Base-by-base conservation (phyloP, 2,113 vertebrate genomes). In the Pogona vitticeps region DNA sequence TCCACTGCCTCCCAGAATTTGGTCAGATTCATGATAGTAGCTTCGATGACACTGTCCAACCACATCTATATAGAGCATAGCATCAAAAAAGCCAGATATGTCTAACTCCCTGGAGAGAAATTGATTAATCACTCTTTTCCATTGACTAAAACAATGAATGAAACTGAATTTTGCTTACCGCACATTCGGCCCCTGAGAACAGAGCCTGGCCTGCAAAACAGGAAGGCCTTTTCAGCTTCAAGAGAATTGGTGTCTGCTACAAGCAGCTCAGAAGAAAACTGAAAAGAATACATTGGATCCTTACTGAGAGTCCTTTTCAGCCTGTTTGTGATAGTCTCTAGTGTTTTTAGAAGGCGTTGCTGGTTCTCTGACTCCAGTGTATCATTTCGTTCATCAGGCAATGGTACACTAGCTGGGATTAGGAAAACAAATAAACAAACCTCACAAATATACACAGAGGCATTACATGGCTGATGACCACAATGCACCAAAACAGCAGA, bases 141-240 rank as follows among this genome's bases (percentile, higher is more conserved):
- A 52, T 52, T 52, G 10, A 52, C 46, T 52, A 42, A 91, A 23
- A 2, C 67, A 56, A 72, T 36, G 14, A 10, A 28, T 12, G 1
- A 15, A 8, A 65, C 76, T 68, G 59, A 3, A 76, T 89, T 38
- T 76, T 77, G 92, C 98, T 98, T 97, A 99, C 99, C 98, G 90
- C 99, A 99, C 98, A 99, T 98, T 79, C 98, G 96, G 7, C 98
- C 98, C 88, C 98, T 98, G 76, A 99, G 96, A 90, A 99, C 95
- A 0, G 99, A 99, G 88, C 99, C 99, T 0, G 98, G 98, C 70
- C 97, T 96, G 94, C 99, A 99, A 95, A 97, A 99, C 46, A 99
- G 97, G 52, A 97, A 97, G 7, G 98, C 97, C 85, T 95, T 98
- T 91, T 95, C 97, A 0, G 98, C 97, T 92, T 98, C 98, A 90